Evolutionary conservation across 2,797 vertebrate species (phyloP), one percentile per base, ranked within the genome.

Genomic region (Pseudopleuronectes americanus): DNA sequence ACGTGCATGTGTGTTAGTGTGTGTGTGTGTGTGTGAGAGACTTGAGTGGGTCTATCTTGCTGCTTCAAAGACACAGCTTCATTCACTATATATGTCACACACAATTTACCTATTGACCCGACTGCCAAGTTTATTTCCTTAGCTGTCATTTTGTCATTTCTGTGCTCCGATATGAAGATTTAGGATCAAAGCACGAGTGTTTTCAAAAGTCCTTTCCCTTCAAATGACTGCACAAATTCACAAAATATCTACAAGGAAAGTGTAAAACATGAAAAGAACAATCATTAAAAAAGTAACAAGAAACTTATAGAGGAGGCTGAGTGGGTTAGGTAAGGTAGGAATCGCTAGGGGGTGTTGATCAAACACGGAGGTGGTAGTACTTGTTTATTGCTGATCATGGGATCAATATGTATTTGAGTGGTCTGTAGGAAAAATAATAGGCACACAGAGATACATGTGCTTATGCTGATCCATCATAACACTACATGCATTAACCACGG

Each of bases 51-150:
- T 81, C 23, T 76, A 59, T 64, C 19, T 26, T 17, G 68, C 58
- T 70, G 54, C 74, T 71, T 71, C 23, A 61, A 53, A 78, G 59
- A 71, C 64, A 71, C 64, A 69, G 54, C 67, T 79, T 77, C 53
- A 88, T 86, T 84, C 71, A 74, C 57, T 71, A 71, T 89, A 84
- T 83, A 71, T 85, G 77, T 60, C 67, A 67, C 61, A 64, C 65
- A 74, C 62, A 51, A 56, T 69, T 76, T 75, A 64, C 68, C 77
- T 43, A 76, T 64, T 79, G 64, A 80, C 66, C 78, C 65, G 63
- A 53, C 71, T 81, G 77, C 13, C 48, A 75, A 56, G 47, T 80
- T 59, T 64, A 33, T 75, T 70, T 76, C 61, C 66, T 63, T 61
- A 33, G 2, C 62, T 65, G 58, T 53, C 43, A 57, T 26, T 73